Evolutionary conservation across 2,888 invertebrate genomes (phyloP), one percentile per base, ranked within the genome.

Genomic region (Strigamia transsilvanica): DNA sequence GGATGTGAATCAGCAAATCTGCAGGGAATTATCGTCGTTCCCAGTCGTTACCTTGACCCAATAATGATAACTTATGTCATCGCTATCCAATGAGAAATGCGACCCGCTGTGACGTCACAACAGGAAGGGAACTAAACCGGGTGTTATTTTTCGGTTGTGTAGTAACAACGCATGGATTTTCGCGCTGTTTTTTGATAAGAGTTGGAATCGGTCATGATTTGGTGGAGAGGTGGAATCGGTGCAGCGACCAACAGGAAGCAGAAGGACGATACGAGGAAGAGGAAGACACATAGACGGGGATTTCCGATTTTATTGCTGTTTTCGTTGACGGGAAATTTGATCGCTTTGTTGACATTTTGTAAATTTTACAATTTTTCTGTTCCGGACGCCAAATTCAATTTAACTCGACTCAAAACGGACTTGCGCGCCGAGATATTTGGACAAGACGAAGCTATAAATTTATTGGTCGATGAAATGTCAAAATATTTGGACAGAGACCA

Each of bases 1-100:
- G 61, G 61, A 66, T 5, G 18, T 66, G 61, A 66, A n/a, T 66
- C 61, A 21, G 61, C 61, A 66, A 61, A 66, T 23, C 21, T 23
- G 21, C 12, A 12, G 21, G 21, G 18, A 66, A 66, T 23, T 66
- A 66, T n/a, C n/a, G 5, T 0, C 46, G 5, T 42, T 10, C 15
- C 13, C 5, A 12, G n/a, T 27, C 27, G 27, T 3, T 3, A 27
- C 46, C 46, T 46, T 46, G 46, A n/a, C 38, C 38, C 10, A 38
- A 4, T 38, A 46, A 46, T 10, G 12, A 15, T 5, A n/a, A n/a
- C 15, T 1, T n/a, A 46, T 15, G 15, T 13, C 4, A 38, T 38
- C n/a, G 46, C 15, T 10, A 10, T 46, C 1, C 5, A 46, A 13
- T 5, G 15, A n/a, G 46, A 4, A 46, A n/a, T 46, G 4, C 12